These are phyloP conservation scores for Bombus terrestris DNA, from an alignment of 1,140 invertebrate species.

Conservation along the genomic window DNA sequence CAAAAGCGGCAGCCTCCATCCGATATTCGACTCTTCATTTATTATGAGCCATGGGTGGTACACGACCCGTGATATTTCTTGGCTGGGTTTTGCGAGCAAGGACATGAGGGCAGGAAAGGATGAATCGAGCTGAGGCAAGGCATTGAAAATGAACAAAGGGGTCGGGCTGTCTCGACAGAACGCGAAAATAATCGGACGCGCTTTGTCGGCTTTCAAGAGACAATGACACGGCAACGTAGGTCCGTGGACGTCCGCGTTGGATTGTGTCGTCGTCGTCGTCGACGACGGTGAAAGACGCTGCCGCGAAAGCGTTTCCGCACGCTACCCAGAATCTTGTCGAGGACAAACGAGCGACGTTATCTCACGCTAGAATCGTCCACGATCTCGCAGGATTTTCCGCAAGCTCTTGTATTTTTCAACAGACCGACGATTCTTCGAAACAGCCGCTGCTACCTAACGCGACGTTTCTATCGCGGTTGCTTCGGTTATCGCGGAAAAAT, in stretches of 20 bases:
- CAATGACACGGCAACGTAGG: conserved; percentile 26
- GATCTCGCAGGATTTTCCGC: not conserved
- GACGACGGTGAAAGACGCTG: conserved; percentile 27
- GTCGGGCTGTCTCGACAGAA: conserved; percentile 34
- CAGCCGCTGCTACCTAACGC: not conserved
- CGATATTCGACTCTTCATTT: not conserved
- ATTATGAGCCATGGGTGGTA: not conserved
- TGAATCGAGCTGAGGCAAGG: conserved; percentile 41
- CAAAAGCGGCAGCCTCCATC: not conserved
- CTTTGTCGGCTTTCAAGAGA: conserved; percentile 49
- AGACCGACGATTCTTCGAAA: not conserved
- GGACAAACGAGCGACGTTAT: conserved; percentile 61
- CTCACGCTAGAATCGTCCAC: conserved; percentile 18
- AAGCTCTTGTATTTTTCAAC: conserved; percentile 37
- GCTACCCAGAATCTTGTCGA: conserved; percentile 14
- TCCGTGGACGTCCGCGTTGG: not conserved
- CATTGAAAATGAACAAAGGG: conserved; percentile 53
- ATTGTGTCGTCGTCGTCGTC: not conserved
- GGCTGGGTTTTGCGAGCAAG: not conserved
- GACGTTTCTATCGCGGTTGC: not conserved
- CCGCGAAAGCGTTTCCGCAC: conserved; percentile 26
- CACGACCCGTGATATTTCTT: not conserved
- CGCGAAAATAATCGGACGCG: conserved; percentile 59
- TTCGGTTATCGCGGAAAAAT: conserved; percentile 1
- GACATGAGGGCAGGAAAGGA: conserved; percentile 10